phyloP scores from a whole-genome alignment of 2,797 vertebrate species.

The Lacerta viridis region DNA sequence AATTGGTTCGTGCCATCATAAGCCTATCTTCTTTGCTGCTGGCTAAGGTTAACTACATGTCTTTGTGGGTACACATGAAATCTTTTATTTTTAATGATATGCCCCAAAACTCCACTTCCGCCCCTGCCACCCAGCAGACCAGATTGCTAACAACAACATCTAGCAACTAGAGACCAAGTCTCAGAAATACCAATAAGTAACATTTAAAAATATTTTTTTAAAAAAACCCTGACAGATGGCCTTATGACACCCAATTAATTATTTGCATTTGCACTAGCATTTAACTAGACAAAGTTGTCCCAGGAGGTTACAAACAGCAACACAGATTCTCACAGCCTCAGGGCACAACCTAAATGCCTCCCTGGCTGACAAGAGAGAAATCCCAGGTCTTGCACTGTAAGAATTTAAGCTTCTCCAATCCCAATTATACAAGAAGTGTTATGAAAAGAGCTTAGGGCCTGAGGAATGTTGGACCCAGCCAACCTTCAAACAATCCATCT shows the following conservation, averaged over 20 bases:
- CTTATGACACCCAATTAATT: slow-evolving; percentile 30
- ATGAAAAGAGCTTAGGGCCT: slow-evolving; percentile 10
- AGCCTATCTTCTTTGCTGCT: neutral
- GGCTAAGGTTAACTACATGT: neutral
- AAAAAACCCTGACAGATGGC: neutral
- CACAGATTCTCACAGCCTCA: neutral
- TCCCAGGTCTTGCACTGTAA: slow-evolving; percentile 28
- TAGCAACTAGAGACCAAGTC: neutral
- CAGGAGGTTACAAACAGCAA: neutral
- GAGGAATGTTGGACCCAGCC: slow-evolving; percentile 21
- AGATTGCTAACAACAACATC: neutral
- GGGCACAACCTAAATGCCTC: neutral
- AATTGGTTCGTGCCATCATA: neutral
- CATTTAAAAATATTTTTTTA: neutral
- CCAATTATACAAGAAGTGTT: slow-evolving; percentile 55
- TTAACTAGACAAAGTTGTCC: slow-evolving; percentile 9
- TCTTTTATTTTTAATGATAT: neutral
- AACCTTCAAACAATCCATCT: slow-evolving; percentile 52
- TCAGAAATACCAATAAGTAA: neutral
- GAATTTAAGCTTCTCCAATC: slow-evolving; percentile 66
- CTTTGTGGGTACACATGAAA: neutral
- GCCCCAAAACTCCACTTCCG: neutral
- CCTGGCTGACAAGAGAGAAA: accelerated
- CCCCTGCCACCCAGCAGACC: neutral
- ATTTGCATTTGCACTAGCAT: neutral